A percentile compares a stretch with the other conserved stretches of the same genome.
phyloP scores from a whole-genome alignment of 2,797 vertebrate species.

The Fistularia tabacaria region DNA sequence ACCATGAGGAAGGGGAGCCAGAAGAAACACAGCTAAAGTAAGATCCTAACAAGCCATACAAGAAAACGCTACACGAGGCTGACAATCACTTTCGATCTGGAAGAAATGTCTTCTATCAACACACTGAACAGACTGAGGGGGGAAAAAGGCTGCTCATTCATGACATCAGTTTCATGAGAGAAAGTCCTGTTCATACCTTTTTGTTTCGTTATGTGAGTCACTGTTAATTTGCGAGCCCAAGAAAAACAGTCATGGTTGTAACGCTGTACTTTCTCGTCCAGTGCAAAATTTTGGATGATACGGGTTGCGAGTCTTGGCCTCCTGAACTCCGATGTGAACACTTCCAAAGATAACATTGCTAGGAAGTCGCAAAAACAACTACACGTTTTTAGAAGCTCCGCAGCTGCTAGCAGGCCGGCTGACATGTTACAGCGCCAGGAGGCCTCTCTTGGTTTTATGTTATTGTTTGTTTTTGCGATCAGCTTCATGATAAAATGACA shows the following conservation, averaged over 20 bases:
- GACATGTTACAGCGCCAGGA: no score
- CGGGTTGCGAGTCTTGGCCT: conserved; percentile 23
- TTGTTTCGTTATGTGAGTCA: conserved; percentile 33
- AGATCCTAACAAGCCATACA: conserved; percentile 20
- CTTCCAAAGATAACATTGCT: conserved; percentile 45
- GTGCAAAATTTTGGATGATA: conserved; percentile 14
- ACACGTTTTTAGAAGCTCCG: no score
- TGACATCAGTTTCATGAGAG: not conserved
- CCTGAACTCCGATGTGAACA: conserved; percentile 30
- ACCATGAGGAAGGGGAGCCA: conserved; percentile 14
- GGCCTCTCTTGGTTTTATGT: no score
- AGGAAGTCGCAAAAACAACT: not conserved
- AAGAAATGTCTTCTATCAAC: no score
- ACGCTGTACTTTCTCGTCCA: conserved; percentile 3
- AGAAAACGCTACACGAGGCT: conserved; percentile 1
- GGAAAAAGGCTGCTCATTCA: no score
- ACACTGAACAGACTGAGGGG: no score
- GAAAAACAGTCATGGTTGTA: conserved; percentile 5
- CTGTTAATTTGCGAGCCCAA: conserved; percentile 20
- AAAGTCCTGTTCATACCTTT: conserved; percentile 7
- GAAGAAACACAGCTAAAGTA: conserved; percentile 34
- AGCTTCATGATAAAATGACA: no score
- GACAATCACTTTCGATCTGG: conserved; percentile 35
- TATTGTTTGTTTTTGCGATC: no score
- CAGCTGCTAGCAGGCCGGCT: no score